phyloP scores from a whole-genome alignment of 2,888 invertebrate genomes.

The Caenorhabditis plicata region DNA sequence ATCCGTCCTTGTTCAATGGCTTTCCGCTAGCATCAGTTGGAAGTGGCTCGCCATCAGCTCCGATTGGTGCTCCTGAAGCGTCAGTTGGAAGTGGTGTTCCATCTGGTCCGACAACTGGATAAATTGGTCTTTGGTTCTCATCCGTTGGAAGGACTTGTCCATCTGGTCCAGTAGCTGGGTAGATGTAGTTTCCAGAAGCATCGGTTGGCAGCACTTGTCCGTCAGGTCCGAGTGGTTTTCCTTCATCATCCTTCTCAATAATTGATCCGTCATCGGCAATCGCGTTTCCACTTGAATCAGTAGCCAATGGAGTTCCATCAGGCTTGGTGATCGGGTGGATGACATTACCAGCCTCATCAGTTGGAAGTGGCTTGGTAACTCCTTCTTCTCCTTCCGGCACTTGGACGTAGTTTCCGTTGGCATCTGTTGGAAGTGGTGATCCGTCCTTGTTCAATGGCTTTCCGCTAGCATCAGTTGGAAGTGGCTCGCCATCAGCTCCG shows the following conservation, averaged over 20 bases:
- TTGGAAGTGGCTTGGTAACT: slow-evolving; percentile 3
- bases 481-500: slow-evolving; percentile 32
- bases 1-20: slow-evolving; percentile 16
- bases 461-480: slow-evolving; percentile 37
- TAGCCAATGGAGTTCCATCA: slow-evolving; percentile 7
- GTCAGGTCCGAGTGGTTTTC: slow-evolving; percentile 27
- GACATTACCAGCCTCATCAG: slow-evolving; percentile 18
- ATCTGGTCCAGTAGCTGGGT: slow-evolving; percentile 26
- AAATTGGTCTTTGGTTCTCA: slow-evolving; percentile 4
- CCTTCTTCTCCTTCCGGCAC: slow-evolving; percentile 10
- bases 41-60: slow-evolving; percentile 16
- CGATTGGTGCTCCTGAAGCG: slow-evolving; percentile 11
- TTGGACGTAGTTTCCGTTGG: slow-evolving; percentile 23
- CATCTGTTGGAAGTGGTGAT: slow-evolving; percentile 23
- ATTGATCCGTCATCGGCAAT: slow-evolving; percentile 11
- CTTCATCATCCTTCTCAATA: slow-evolving; percentile 11
- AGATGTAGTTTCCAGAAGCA: slow-evolving; percentile 12
- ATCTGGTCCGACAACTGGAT: slow-evolving; percentile 24
- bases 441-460: slow-evolving; percentile 13
- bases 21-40: slow-evolving; percentile 17
- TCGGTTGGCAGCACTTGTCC: slow-evolving; percentile 22
- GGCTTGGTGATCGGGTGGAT: slow-evolving; percentile 8
- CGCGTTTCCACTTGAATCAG: slow-evolving; percentile 15
- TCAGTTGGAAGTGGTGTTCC: slow-evolving; percentile 24
- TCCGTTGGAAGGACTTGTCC: slow-evolving; percentile 14